Evolutionary conservation across 2,797 vertebrate genomes (phyloP), one percentile per base, ranked within the genome.

Genomic region (Peromyscus aztecus): DNA sequence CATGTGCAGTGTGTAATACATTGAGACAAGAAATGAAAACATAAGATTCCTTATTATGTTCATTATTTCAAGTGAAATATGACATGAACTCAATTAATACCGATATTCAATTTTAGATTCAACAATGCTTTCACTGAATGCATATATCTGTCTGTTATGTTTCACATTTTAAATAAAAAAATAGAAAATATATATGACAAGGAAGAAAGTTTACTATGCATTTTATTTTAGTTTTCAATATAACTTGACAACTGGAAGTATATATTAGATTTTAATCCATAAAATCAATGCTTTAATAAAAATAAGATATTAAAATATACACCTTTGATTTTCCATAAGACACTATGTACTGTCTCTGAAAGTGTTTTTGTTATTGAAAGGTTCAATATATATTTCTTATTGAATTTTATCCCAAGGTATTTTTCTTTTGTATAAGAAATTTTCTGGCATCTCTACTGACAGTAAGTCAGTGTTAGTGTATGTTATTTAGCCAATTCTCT

Each of bases 341-440:
- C 37, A 37, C 2, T 43, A 61, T 0, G 0, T 29, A 46, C 3
- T 86, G 1, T 21, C 2, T 19, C 31, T 77, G 37, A 89, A 86
- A 95, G 92, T 7, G 2, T 73, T 78, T 87, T 71, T 43, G 59
- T 37, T 84, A 46, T 88, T 14, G 63, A 69, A 89, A 27, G 63
- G 11, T 81, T 91, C 59, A 69, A 12, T 85, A 14, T 46, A 24
- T 71, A n/a, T 34, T 46, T 89, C 65, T 89, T 6, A 78, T 14
- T 89, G 27, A 91, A 76, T 31, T 95, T 95, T 77, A 89, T 57
- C 2, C 34, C 21, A 34, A 59, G 52, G 83, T 63, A 59, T 55
- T 96, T 90, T 96, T 93, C 49, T 75, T 86, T 94, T 87, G 65
- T 9, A 92, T 11, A 94, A 92, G 89, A 87, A 97, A 96, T 90